A percentile compares a stretch with the other conserved stretches of the same genome.
Evolutionary conservation across 2,797 vertebrate genomes (phyloP).

Genomic region (Helarctos malayanus): DNA sequence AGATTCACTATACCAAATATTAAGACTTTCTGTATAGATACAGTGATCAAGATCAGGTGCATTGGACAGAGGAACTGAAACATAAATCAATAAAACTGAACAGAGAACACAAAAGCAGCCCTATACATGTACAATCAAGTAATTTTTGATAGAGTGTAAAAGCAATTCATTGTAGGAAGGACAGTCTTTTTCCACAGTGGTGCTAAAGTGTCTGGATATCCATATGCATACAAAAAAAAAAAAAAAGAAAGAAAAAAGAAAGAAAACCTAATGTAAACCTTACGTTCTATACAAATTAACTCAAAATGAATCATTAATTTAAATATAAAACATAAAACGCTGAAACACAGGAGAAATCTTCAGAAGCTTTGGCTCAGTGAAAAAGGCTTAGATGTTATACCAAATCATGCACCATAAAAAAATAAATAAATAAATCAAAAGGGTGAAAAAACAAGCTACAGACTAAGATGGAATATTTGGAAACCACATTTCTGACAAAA

Average conservation of each 20-base stretch:
- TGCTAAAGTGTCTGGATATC: background rate
- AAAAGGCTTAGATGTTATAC: background rate
- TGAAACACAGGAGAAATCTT: background rate
- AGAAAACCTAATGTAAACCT: background rate
- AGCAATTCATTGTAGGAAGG: background rate
- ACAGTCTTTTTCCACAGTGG: background rate
- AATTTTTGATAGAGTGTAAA: background rate
- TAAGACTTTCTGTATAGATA: background rate
- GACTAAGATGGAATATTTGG: background rate
- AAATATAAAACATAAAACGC: background rate
- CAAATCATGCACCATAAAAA: background rate
- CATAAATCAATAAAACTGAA: background rate
- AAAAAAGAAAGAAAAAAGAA: too few species aligned
- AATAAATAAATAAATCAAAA: background rate
- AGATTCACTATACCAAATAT: background rate
- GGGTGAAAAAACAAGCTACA: background rate
- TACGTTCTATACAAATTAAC: background rate
- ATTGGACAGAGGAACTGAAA: background rate
- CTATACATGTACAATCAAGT: background rate
- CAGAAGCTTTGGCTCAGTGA: background rate
- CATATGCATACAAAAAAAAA: too few species aligned
- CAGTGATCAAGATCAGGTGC: background rate
- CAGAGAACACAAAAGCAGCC: background rate
- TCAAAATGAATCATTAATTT: background rate
- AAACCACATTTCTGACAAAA: background rate